Base-by-base conservation (phyloP, 35 echinoderm and acorn worm species). In the Ophioderma brevispina region DNA sequence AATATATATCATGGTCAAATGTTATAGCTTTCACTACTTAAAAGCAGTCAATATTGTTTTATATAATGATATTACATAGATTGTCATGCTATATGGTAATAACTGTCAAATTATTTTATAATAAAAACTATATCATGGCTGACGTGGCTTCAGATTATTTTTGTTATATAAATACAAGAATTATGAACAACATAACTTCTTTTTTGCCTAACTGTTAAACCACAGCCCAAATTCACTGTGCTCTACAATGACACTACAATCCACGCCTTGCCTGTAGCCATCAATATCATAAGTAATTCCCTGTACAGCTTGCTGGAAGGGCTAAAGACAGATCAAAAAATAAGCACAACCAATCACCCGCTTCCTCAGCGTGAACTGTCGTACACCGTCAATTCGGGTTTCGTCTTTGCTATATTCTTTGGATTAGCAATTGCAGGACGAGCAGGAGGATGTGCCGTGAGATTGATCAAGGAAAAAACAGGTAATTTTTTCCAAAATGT, bases 401-500 rank as follows among this genome's bases (percentile, higher is more conserved):
- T 94, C 36, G 33, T 94, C 23, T 86, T 94, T 32, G 82, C 81
- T 8, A 37, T 91, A 4, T 82, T 94, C 33, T 87, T 87, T 70
- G 88, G 52, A 19, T 39, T 94, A 6, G 88, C 82, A 8, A 15
- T 87, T 18, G 46, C 4, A 1, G 56, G 38, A 18, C 33, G 56
- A 13, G 82, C 85, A 3, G 52, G 55, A 18, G 88, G 88, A n/a
- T 91, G 86, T 81, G 38, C 82, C 13, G 43, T 87, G 13, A 80
- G 82, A 79, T 80, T 85, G 2, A 89, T 94, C 78, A 94, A 87
- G 41, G 93, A 94, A n/a, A 19, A 85, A 84, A 91, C 56, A 94
- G 88, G 93, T 94, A 34, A 14, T 46, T n/a, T n/a, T n/a, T n/a
- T n/a, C n/a, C n/a, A n/a, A n/a, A n/a, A n/a, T n/a, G n/a, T n/a